Conservation (phyloP, 2,888 invertebrate species). For the Hemithea aestivaria region DNA sequence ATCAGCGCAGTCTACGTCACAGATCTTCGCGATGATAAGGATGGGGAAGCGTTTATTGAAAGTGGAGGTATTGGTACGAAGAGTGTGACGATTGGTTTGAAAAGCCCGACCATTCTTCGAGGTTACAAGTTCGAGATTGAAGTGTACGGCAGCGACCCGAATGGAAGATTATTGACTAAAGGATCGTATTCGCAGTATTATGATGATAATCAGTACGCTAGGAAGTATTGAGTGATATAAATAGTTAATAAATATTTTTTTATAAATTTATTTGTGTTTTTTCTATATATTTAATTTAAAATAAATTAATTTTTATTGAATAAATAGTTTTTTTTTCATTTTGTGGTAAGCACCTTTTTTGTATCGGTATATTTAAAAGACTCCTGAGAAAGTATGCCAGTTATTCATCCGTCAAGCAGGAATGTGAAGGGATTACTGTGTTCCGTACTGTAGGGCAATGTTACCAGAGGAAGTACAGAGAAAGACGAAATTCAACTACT, state of each 20-base stretch:
- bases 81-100: slow-evolving; percentile 53
- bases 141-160: slow-evolving; percentile 48
- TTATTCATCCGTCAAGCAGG: too few species aligned
- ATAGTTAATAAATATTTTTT: slow-evolving; percentile 1
- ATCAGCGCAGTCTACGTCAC: slow-evolving; percentile 57
- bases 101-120: slow-evolving; percentile 57
- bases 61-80: slow-evolving; percentile 58
- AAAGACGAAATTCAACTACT: too few species aligned
- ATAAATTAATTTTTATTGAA: too few species aligned
- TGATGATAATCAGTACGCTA: slow-evolving; percentile 40
- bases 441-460: neutral
- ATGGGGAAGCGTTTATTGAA: slow-evolving; percentile 53
- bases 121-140: slow-evolving; percentile 63
- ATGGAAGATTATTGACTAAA: slow-evolving; percentile 39
- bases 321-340: too few species aligned
- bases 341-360: too few species aligned
- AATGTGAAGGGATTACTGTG: too few species aligned
- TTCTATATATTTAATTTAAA: too few species aligned
- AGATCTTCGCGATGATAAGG: slow-evolving; percentile 57
- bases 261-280: neutral
- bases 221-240: slow-evolving; percentile 39
- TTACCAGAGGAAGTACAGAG: too few species aligned
- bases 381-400: too few species aligned
- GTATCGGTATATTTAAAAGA: too few species aligned
- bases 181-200: slow-evolving; percentile 33